These are phyloP conservation scores for Eupithecia inturbata DNA, from an alignment of 2,888 invertebrate species.

Conservation along the genomic window DNA sequence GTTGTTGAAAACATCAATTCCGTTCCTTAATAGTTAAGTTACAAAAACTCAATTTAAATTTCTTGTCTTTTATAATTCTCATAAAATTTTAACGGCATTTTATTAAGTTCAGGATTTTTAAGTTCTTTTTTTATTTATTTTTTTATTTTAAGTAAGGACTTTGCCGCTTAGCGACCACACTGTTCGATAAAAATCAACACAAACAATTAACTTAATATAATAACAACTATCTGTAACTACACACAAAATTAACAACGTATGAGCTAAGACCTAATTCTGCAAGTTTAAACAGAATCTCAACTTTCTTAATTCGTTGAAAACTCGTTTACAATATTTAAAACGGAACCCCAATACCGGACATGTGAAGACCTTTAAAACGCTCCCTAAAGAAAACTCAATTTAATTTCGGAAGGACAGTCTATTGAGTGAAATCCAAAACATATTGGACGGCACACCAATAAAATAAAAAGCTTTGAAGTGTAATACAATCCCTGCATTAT, in stretches of 20 bases:
- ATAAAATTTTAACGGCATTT: background rate
- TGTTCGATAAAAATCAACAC: too few species aligned
- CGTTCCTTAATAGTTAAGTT: too few species aligned
- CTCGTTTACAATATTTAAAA: background rate
- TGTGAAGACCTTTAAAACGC: constrained; percentile 78
- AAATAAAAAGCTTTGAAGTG: constrained; percentile 71
- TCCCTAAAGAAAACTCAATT: constrained; percentile 70
- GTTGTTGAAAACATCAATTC: too few species aligned
- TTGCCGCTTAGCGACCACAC: too few species aligned
- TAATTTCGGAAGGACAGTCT: constrained; percentile 75
- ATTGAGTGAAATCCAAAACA: constrained; percentile 80
- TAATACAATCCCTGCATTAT: constrained; percentile 67
- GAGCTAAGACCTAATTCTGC: too few species aligned
- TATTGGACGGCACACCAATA: constrained; percentile 70
- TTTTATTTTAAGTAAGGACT: too few species aligned
- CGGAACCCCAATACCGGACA: constrained; percentile 58
- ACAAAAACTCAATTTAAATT: too few species aligned
- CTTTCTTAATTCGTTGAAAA: background rate
- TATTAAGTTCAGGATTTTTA: background rate
- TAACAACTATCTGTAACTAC: too few species aligned
- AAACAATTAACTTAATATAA: too few species aligned
- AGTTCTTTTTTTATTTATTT: too few species aligned
- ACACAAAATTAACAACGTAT: too few species aligned
- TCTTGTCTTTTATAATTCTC: background rate
- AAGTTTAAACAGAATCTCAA: too few species aligned